phyloP scores from a whole-genome alignment of 1,140 invertebrate species.

The Whitmania pigra region DNA sequence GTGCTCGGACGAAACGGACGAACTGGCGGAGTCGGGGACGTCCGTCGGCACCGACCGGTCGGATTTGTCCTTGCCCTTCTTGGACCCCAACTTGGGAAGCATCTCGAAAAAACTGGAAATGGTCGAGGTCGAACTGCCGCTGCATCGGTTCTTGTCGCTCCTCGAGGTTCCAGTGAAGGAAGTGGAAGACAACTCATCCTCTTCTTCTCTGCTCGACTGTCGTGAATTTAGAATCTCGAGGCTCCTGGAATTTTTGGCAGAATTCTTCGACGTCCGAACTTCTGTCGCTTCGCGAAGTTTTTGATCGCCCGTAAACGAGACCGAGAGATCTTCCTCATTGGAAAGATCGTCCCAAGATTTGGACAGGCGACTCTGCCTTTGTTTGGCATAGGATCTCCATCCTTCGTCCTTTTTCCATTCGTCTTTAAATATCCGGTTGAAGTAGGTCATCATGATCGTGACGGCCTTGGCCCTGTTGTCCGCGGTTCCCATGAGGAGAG shows the following conservation, averaged over 20 bases:
- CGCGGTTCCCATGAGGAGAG: slow-evolving; percentile 32
- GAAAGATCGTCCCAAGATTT: background rate
- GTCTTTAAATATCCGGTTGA: slow-evolving; percentile 7
- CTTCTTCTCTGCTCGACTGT: too few species aligned
- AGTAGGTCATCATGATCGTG: slow-evolving; percentile 4
- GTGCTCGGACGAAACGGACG: too few species aligned
- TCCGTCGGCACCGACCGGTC: too few species aligned
- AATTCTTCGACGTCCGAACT: background rate
- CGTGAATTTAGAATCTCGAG: background rate
- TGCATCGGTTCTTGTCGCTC: too few species aligned
- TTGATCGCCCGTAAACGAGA: background rate
- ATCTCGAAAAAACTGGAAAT: too few species aligned
- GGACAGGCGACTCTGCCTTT: background rate
- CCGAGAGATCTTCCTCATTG: background rate
- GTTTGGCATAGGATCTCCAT: background rate
- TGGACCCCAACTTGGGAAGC: too few species aligned
- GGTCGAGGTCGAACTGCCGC: too few species aligned
- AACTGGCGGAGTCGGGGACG: too few species aligned
- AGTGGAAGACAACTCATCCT: too few species aligned
- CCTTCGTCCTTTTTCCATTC: background rate
- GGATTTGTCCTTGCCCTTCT: too few species aligned
- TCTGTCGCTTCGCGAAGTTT: too few species aligned
- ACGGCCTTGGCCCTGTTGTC: slow-evolving; percentile 15
- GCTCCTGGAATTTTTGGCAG: background rate
- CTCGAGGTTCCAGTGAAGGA: too few species aligned